Conservation (phyloP, 1,140 invertebrate species). For the Scaptomyza hsui region DNA sequence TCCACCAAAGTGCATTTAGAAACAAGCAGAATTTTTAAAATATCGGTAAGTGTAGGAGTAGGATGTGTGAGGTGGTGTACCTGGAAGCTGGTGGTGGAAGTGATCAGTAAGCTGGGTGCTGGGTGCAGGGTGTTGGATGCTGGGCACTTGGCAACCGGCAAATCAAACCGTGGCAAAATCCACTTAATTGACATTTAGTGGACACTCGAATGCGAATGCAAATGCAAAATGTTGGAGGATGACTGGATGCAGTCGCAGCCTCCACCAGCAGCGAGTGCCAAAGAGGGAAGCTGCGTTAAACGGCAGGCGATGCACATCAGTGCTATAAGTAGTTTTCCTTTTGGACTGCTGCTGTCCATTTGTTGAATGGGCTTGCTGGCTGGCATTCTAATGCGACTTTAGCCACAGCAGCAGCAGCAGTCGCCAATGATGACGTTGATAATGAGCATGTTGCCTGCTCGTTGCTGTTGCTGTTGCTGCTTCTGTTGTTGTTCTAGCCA, state of each 20-base stretch:
- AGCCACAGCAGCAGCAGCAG: slow-evolving; percentile 28
- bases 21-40: too few relatives aligned
- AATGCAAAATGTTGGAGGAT: slow-evolving; percentile 54
- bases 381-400: slow-evolving; percentile 67
- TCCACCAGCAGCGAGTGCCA: slow-evolving; percentile 40
- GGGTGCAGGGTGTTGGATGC: slow-evolving; percentile 8
- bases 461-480: slow-evolving; percentile 43
- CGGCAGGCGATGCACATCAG: slow-evolving; percentile 66
- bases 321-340: slow-evolving; percentile 70
- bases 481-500: slow-evolving; percentile 39
- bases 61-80: background rate
- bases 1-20: too few relatives aligned
- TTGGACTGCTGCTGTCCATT: slow-evolving; percentile 56
- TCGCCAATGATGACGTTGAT: slow-evolving; percentile 71
- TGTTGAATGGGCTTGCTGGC: slow-evolving; percentile 48
- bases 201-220: slow-evolving; percentile 71
- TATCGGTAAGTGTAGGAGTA: slow-evolving; percentile 8
- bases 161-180: slow-evolving; percentile 76
- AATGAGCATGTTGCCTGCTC: slow-evolving; percentile 73
- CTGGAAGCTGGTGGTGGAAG: slow-evolving; percentile 7
- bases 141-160: slow-evolving; percentile 62
- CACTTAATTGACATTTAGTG: slow-evolving; percentile 83
- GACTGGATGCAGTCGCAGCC: slow-evolving; percentile 12
- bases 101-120: slow-evolving; percentile 42
- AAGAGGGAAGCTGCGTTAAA: slow-evolving; percentile 58